Evolutionary conservation across 2,113 vertebrate species (phyloP).

Genomic region (Panurus biarmicus): DNA sequence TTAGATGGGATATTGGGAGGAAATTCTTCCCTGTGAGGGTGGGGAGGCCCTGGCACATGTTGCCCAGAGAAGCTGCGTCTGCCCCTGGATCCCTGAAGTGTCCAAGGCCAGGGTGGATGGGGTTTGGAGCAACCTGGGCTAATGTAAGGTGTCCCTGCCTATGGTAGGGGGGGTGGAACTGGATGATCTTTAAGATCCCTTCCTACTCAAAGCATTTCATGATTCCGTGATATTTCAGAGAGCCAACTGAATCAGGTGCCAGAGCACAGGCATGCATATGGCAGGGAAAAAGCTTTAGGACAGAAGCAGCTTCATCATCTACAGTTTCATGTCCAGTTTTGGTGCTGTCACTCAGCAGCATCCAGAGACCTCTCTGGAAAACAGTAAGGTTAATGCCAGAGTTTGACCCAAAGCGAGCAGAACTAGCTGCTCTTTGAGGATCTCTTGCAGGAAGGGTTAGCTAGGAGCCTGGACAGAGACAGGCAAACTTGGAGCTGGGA

Average conservation of each 20-base stretch:
- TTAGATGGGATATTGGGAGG: neutral
- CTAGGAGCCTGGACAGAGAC: neutral
- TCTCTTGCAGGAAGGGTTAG: neutral
- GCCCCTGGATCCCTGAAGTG: neutral
- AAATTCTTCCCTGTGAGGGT: neutral
- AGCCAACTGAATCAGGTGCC: neutral
- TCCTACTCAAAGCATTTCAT: neutral
- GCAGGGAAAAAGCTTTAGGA: neutral
- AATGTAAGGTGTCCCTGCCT: neutral
- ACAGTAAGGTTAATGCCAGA: neutral
- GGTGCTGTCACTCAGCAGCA: neutral
- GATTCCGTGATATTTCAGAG: neutral
- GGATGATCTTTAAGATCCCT: neutral
- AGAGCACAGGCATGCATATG: fast-evolving
- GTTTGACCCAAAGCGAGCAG: neutral
- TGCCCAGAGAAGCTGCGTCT: neutral
- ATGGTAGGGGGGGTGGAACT: neutral
- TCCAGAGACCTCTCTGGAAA: neutral
- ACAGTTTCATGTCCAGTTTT: neutral
- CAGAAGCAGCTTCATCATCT: fast-evolving
- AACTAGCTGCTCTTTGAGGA: neutral
- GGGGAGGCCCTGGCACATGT: neutral
- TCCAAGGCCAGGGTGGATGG: neutral
- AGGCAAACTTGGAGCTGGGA: neutral
- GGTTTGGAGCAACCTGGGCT: neutral